Evolutionary conservation across 1,140 invertebrate species (phyloP).

Genomic region (Cyphomyrmex costatus): DNA sequence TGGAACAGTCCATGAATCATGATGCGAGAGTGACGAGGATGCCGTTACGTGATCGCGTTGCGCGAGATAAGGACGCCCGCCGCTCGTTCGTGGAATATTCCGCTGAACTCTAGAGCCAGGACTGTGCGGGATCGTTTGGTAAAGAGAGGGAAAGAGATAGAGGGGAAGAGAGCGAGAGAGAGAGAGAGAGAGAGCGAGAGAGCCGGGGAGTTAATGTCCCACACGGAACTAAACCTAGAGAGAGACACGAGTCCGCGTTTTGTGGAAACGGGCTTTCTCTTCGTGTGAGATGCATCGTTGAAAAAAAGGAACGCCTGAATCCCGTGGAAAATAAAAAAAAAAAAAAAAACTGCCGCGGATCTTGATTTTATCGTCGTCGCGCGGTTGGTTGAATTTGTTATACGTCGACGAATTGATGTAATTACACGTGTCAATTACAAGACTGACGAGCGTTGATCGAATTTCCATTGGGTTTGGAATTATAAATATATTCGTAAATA

Average conservation of each 20-base stretch:
- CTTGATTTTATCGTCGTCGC: not conserved
- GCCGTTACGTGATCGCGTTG: not conserved
- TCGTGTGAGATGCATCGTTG: slow-evolving; percentile 45
- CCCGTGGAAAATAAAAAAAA: slow-evolving; percentile 17
- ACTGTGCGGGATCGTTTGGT: slow-evolving; percentile 21
- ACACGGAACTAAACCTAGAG: slow-evolving; percentile 67
- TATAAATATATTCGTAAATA: not conserved
- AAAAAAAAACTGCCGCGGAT: not conserved
- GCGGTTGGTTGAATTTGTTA: no score
- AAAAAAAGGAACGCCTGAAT: not conserved
- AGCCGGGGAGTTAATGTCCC: slow-evolving; percentile 70
- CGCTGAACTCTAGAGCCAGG: slow-evolving; percentile 64
- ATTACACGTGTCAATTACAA: not conserved
- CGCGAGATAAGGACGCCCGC: slow-evolving; percentile 31
- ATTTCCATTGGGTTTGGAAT: not conserved
- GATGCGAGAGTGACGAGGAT: not conserved
- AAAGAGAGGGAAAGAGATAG: slow-evolving; percentile 17
- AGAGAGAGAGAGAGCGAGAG: slow-evolving; percentile 39
- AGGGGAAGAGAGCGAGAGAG: not conserved
- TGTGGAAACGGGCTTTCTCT: slow-evolving; percentile 54
- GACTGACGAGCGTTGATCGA: not conserved
- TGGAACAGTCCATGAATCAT: slow-evolving; percentile 3
- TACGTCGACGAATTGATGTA: not conserved
- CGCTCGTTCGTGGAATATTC: slow-evolving; percentile 63
- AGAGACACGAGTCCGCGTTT: slow-evolving; percentile 70